Evolutionary conservation across 2,113 vertebrate species (phyloP), one percentile per base, ranked within the genome.

Genomic region (Eleginops maclovinus): DNA sequence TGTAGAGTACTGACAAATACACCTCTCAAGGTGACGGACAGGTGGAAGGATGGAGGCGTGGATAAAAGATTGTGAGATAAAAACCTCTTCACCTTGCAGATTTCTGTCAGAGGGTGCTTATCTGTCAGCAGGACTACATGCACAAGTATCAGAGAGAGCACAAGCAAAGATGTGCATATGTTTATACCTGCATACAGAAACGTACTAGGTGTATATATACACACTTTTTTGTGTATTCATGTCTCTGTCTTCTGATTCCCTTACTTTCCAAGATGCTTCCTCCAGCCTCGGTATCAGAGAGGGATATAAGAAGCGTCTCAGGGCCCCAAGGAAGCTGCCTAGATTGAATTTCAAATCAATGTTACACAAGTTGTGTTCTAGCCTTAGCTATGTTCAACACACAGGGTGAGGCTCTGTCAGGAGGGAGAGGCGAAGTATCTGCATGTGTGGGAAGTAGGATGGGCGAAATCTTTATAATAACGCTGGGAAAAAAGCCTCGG

Each of bases 301-400:
- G 43, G 49, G 65, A 83, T 90, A 85, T 85, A 63, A 75, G 82
- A 68, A 71, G 65, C 17, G 59, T 65, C 72, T 66, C 51, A 40
- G 81, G 68, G 87, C 83, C 26, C 79, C 41, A 9, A 74, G 82
- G 81, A 77, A 81, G 73, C 81, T 62, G 86, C 81, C 80, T 36
- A 68, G 87, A 90, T 89, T 88, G 88, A 91, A 92, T 92, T 92
- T 90, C 82, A 92, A 90, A 93, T 91, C 84, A 73, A 61, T 89
- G 87, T 88, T 89, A 77, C 89, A 91, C 89, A 89, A 89, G 83
- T 88, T 84, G 76, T 83, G 77, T 86, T 89, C 81, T 51, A 74
- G 82, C 75, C 61, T 78, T 72, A 71, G 88, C 77, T 89, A 86
- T 88, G 90, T 93, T 73, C 75, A 86, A 82, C 84, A 67, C 67